These are phyloP conservation scores for Mormoops blainvillei DNA, from an alignment of 2,113 vertebrate species.

Conservation along the genomic window DNA sequence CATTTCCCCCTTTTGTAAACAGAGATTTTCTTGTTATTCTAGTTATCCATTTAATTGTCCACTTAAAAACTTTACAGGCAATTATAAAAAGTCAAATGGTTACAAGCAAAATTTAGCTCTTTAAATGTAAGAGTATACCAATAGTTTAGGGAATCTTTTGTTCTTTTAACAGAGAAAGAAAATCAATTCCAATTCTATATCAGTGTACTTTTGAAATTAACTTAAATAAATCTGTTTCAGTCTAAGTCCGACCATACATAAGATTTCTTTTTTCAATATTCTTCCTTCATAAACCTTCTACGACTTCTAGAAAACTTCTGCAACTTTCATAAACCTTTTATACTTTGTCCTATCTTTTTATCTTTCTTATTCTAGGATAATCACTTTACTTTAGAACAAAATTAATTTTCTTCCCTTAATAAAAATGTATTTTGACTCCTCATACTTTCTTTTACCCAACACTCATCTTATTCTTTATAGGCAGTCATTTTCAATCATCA, in stretches of 20 bases:
- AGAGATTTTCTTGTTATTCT: not conserved
- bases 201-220: not conserved
- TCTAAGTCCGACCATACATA: not conserved
- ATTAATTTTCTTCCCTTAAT: not conserved
- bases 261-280: not conserved
- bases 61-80: not conserved
- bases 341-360: not conserved
- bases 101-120: not conserved
- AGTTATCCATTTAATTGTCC: not conserved
- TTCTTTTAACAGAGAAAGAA: not conserved
- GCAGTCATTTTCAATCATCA: not conserved
- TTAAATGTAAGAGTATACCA: not conserved
- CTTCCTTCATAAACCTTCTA: not conserved
- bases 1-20: not conserved
- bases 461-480: not conserved
- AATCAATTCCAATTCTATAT: not conserved
- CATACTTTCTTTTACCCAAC: not conserved
- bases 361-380: not conserved
- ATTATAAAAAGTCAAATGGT: not conserved
- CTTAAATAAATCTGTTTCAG: not conserved
- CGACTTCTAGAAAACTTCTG: not conserved
- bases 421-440: not conserved
- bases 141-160: not conserved
- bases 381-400: not conserved
- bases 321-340: not conserved